A percentile compares a stretch with the other conserved stretches of the same genome.
Evolutionary conservation across 1,140 invertebrate genomes (phyloP).

Genomic region (Rhyacophila brunnea): DNA sequence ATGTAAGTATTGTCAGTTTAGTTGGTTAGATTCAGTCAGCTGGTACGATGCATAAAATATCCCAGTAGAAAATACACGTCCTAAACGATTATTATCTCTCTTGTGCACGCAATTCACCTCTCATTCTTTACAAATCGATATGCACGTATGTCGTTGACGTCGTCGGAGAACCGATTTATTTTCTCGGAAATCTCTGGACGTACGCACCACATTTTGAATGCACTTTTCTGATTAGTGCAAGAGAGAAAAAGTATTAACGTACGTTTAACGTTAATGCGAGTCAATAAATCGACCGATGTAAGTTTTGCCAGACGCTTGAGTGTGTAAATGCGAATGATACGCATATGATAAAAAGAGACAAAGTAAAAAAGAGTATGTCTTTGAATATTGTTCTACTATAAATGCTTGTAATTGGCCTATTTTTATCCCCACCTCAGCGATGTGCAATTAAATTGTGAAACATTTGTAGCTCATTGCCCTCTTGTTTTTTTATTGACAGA

Average conservation of each 20-base stretch:
- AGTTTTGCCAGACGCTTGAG: background rate
- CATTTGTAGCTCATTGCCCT: background rate
- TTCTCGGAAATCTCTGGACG: background rate
- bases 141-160: too few relatives aligned
- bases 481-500: too few relatives aligned
- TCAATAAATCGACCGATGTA: background rate
- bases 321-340: background rate
- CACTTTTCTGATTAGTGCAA: background rate
- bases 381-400: slow-evolving; percentile 3
- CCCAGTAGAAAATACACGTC: too few relatives aligned
- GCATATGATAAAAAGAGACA: background rate
- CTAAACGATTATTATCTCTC: too few relatives aligned
- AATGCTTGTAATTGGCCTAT: slow-evolving; percentile 24
- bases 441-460: slow-evolving; percentile 6
- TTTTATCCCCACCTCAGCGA: slow-evolving; percentile 12
- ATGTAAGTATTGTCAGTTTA: too few relatives aligned
- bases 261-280: background rate
- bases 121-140: too few relatives aligned
- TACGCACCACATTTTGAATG: background rate
- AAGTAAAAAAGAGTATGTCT: background rate
- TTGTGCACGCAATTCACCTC: too few relatives aligned
- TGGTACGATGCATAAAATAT: too few relatives aligned
- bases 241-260: background rate
- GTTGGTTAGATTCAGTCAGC: too few relatives aligned
- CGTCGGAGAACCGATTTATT: too few relatives aligned